Conservation (phyloP, 2,797 vertebrate genomes). For the Gymnodraco acuticeps region DNA sequence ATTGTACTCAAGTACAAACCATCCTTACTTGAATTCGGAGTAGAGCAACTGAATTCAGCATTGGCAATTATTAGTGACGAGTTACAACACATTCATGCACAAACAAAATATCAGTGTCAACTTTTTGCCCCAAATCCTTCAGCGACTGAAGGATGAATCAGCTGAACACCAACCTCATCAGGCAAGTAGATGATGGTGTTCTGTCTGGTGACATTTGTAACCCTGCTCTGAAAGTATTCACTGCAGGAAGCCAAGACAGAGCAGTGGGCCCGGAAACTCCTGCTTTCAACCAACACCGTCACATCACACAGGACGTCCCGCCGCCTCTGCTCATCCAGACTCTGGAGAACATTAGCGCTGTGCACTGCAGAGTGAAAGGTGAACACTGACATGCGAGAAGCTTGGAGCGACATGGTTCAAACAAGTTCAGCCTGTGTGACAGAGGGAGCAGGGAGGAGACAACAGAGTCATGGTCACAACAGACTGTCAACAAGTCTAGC, state of each 20-base stretch:
- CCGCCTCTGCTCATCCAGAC: slow-evolving; percentile 92
- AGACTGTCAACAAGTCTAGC: background rate
- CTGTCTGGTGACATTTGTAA: slow-evolving; percentile 80
- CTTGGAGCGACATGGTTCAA: slow-evolving; percentile 88
- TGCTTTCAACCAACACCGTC: slow-evolving; percentile 90
- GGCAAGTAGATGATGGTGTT: slow-evolving; percentile 91
- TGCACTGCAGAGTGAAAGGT: slow-evolving; percentile 96
- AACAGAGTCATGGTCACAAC: background rate
- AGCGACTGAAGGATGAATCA: background rate
- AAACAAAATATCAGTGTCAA: background rate
- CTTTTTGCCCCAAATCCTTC: background rate
- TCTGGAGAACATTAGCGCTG: slow-evolving; percentile 89
- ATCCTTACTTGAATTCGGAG: background rate
- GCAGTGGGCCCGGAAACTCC: slow-evolving; percentile 91
- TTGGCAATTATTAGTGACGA: background rate
- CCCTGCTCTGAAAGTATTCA: slow-evolving; percentile 89
- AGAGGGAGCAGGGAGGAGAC: slow-evolving; percentile 49
- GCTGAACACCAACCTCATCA: slow-evolving; percentile 87
- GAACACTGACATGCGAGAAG: slow-evolving; percentile 88
- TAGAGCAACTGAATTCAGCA: background rate
- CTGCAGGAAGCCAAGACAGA: slow-evolving; percentile 95
- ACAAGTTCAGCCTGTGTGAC: slow-evolving; percentile 66
- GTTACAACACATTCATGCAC: slow-evolving; percentile 3
- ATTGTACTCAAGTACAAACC: background rate
- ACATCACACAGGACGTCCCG: slow-evolving; percentile 93